phyloP scores from a whole-genome alignment of 1,140 invertebrate genomes.

The Thaumetopoea pityocampa region DNA sequence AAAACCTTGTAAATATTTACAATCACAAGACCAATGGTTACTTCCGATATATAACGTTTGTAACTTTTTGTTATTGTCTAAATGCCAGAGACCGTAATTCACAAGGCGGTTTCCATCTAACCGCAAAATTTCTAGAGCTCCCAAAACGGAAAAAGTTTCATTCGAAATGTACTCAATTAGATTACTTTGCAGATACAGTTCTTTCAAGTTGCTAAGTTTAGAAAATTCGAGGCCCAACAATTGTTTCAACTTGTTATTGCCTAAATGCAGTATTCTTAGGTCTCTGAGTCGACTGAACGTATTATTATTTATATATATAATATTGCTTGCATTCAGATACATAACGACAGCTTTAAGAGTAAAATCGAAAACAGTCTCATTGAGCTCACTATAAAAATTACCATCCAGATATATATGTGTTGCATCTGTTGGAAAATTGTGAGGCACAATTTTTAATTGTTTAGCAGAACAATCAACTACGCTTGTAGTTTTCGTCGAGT shows the following conservation, averaged over 20 bases:
- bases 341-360: slow-evolving; percentile 89
- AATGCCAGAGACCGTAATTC: slow-evolving; percentile 87
- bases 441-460: slow-evolving; percentile 82
- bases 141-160: slow-evolving; percentile 84
- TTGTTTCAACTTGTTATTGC: slow-evolving; percentile 86
- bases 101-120: slow-evolving; percentile 90
- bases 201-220: slow-evolving; percentile 84
- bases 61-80: slow-evolving; percentile 81
- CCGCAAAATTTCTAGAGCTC: slow-evolving; percentile 86
- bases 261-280: slow-evolving; percentile 87
- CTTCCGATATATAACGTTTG: slow-evolving; percentile 77
- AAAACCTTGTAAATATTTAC: slow-evolving; percentile 85
- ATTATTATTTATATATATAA: slow-evolving; percentile 88
- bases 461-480: slow-evolving; percentile 88
- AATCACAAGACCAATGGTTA: slow-evolving; percentile 93
- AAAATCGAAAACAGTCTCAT: slow-evolving; percentile 89
- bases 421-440: slow-evolving; percentile 89
- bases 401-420: slow-evolving; percentile 94
- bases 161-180: slow-evolving; percentile 86
- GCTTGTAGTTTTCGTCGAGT: slow-evolving; percentile 90
- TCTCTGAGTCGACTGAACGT: slow-evolving; percentile 90
- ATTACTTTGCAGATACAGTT: slow-evolving; percentile 93
- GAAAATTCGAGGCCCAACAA: slow-evolving; percentile 91
- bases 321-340: slow-evolving; percentile 88
- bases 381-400: slow-evolving; percentile 83